Percentiles rank a stretch among this genome's conserved stretches.
Conservation (phyloP, 2,113 vertebrate genomes). For the Pseudolaguvia tuberculata region DNA sequence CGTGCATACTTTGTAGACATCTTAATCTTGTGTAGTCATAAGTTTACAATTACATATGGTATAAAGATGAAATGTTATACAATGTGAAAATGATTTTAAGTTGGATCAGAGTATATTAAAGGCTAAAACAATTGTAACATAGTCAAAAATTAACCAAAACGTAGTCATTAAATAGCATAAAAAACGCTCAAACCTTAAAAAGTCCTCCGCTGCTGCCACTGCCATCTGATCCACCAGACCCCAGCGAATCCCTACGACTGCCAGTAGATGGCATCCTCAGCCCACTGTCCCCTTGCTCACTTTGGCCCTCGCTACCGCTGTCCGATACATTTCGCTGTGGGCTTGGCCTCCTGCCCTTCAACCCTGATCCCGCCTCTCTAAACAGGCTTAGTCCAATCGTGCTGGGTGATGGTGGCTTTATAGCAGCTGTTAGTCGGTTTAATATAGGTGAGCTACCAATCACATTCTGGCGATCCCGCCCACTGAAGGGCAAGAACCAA, state of each 20-base stretch:
- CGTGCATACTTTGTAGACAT: background rate
- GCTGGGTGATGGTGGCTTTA: conserved; percentile 59
- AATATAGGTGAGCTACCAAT: conserved; percentile 70
- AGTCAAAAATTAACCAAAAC: background rate
- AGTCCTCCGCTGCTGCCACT: conserved; percentile 62
- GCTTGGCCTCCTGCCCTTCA: conserved; percentile 64
- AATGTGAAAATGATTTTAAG: background rate
- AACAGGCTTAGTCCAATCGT: conserved; percentile 68
- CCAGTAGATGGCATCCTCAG: conserved; percentile 54
- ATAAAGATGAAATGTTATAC: background rate
- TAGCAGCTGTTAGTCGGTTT: conserved; percentile 68
- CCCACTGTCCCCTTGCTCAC: conserved; percentile 60
- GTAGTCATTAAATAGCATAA: background rate
- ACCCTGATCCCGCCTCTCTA: conserved; percentile 60
- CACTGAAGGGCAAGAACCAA: conserved; percentile 77
- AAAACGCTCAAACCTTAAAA: conserved; percentile 58
- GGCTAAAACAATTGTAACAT: background rate
- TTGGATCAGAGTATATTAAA: background rate
- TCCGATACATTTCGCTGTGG: conserved; percentile 68
- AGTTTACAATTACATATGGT: background rate
- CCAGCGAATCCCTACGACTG: conserved; percentile 59
- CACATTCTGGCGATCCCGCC: conserved; percentile 69
- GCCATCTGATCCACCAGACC: conserved; percentile 65
- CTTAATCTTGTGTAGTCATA: background rate
- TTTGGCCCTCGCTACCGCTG: conserved; percentile 62